A percentile compares a stretch with the other conserved stretches of the same genome.
Conservation (phyloP, 2,113 vertebrate genomes). For the Paratilapia polleni region DNA sequence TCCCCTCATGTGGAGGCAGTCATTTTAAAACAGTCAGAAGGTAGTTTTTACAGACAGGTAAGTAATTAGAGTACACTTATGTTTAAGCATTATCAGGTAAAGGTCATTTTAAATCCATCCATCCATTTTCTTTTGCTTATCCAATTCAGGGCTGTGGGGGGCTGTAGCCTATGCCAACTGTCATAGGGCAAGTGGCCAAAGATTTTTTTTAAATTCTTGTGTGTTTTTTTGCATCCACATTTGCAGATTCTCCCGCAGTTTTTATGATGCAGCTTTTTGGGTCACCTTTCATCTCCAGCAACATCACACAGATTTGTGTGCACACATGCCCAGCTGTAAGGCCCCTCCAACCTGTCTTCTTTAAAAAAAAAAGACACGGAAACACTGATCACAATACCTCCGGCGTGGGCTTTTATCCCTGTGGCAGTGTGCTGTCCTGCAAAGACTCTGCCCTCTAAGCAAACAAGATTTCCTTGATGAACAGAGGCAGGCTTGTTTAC, state of each 20-base stretch:
- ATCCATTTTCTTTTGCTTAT: not conserved
- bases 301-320: constrained; percentile 17
- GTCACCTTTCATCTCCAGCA: constrained; percentile 5
- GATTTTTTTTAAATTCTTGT: not conserved
- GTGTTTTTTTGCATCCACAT: not conserved
- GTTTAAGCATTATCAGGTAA: not conserved
- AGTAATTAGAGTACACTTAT: not conserved
- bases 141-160: not conserved
- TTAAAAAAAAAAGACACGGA: constrained; percentile 37
- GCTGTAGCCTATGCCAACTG: not conserved
- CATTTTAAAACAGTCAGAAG: constrained; percentile 37
- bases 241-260: not conserved
- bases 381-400: constrained; percentile 45
- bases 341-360: not conserved
- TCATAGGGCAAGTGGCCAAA: not conserved
- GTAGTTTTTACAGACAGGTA: constrained; percentile 20
- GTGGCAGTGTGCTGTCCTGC: constrained; percentile 42
- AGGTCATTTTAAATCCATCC: not conserved
- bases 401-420: constrained; percentile 31
- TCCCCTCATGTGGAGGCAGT: constrained; percentile 34
- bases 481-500: constrained; percentile 66
- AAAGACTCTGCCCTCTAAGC: constrained; percentile 48
- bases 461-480: constrained; percentile 76
- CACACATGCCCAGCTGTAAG: constrained; percentile 4
- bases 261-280: not conserved